These are phyloP conservation scores for Temnothorax longispinosus DNA, from an alignment of 1,140 invertebrate species.

Conservation along the genomic window DNA sequence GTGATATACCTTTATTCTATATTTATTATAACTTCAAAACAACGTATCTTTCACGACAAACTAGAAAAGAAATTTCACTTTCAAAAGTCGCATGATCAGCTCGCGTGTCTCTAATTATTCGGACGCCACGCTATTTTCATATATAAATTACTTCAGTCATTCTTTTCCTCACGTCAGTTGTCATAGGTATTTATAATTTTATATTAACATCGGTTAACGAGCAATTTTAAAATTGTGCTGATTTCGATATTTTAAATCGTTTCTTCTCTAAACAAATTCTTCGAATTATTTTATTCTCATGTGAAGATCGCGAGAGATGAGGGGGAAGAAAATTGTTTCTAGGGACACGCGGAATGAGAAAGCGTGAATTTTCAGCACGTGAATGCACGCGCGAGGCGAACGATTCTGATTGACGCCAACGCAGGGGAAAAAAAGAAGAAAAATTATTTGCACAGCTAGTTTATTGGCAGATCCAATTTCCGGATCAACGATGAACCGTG, in stretches of 20 bases:
- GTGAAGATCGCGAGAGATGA: not conserved
- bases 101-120: constrained; percentile 74
- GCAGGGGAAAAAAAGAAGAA: constrained; percentile 7
- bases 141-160: constrained; percentile 74
- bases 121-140: constrained; percentile 51
- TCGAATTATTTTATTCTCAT: not conserved
- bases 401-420: constrained; percentile 51
- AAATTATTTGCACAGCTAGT: constrained; percentile 69
- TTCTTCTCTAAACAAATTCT: not conserved
- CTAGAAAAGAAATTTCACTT: constrained; percentile 45
- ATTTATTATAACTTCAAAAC: not conserved
- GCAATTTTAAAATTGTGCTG: not conserved
- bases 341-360: constrained; percentile 2
- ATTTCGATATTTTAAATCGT: not conserved
- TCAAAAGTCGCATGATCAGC: constrained; percentile 46
- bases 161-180: not conserved
- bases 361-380: constrained; percentile 32
- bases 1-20: not conserved
- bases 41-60: not conserved
- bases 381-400: constrained; percentile 20
- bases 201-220: not conserved
- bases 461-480: constrained; percentile 71
- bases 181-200: not conserved
- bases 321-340: constrained; percentile 28
- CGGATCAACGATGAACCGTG: constrained; percentile 65